A percentile compares a stretch with the other conserved stretches of the same genome.
Evolutionary conservation across 1,140 invertebrate species (phyloP).

Genomic region (Musca vetustissima): DNA sequence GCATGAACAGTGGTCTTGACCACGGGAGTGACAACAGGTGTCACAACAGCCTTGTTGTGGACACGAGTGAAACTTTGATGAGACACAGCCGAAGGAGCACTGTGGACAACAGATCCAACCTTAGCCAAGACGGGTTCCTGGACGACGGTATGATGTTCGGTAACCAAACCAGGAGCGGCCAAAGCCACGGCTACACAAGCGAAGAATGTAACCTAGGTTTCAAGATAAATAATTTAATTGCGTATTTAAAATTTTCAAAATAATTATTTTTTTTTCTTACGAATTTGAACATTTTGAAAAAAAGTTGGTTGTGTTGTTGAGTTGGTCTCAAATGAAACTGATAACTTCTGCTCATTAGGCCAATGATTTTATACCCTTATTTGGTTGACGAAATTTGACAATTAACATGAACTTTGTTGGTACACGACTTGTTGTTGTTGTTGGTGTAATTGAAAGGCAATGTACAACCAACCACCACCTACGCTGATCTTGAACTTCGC

Average conservation of each 20-base stretch:
- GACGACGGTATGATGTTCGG: conserved; percentile 41
- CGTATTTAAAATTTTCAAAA: no score
- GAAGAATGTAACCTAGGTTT: conserved; percentile 58
- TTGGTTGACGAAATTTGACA: no score
- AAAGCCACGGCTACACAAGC: conserved; percentile 57
- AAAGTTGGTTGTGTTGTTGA: background rate
- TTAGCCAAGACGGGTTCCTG: conserved; percentile 49
- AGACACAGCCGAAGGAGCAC: conserved; percentile 50
- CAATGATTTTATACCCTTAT: background rate
- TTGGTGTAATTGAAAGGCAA: no score
- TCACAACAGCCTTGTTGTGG: conserved; percentile 22
- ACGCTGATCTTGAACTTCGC: background rate
- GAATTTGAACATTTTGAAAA: conserved; percentile 54
- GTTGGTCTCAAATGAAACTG: background rate
- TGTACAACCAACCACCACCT: no score
- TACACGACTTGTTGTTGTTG: no score
- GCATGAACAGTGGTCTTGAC: conserved; percentile 35
- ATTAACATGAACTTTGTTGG: no score
- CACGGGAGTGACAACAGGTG: conserved; percentile 37
- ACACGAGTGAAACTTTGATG: conserved; percentile 48
- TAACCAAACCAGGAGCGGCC: conserved; percentile 57
- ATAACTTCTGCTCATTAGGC: background rate
- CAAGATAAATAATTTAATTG: no score
- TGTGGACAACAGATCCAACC: conserved; percentile 31
- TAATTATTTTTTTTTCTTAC: conserved; percentile 37